Percentiles rank a stretch among this genome's conserved stretches.
Evolutionary conservation across 92 coral and sea anemone species (phyloP).

Genomic region (Anthopleura xanthogrammica): DNA sequence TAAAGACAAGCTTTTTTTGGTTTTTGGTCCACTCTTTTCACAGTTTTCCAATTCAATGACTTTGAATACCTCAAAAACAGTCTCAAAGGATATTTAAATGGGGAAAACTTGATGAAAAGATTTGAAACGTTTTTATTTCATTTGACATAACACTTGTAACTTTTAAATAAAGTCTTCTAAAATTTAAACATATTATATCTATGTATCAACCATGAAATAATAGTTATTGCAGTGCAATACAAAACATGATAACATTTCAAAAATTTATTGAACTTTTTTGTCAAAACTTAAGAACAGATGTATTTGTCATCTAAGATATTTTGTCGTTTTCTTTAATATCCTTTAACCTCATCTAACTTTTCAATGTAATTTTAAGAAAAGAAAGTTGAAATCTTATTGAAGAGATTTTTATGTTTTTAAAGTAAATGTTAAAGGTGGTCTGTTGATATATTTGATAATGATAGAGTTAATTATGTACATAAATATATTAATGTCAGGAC

Average conservation of each 20-base stretch:
- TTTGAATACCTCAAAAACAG: background rate
- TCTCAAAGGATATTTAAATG: background rate
- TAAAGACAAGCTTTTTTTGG: too few species aligned
- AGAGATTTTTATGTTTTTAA: slow-evolving; percentile 1
- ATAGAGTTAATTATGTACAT: slow-evolving; percentile 6
- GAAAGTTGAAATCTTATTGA: background rate
- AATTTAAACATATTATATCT: slow-evolving; percentile 13
- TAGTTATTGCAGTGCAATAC: slow-evolving; percentile 37
- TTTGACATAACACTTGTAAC: background rate
- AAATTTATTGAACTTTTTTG: slow-evolving; percentile 6
- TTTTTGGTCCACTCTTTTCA: background rate
- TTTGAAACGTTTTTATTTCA: slow-evolving; percentile 8
- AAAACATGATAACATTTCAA: background rate
- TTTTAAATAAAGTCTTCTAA: slow-evolving; percentile 18
- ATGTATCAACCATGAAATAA: background rate
- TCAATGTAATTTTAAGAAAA: background rate
- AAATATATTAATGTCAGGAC: background rate
- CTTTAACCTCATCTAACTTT: background rate
- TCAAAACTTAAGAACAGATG: background rate
- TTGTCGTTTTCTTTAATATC: background rate
- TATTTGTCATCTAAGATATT: background rate
- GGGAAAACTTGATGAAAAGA: slow-evolving; percentile 2
- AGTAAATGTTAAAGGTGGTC: background rate
- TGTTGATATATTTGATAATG: background rate
- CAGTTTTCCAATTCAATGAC: background rate